Evolutionary conservation across 2,113 vertebrate genomes (phyloP).

Genomic region (Eolophus roseicapilla): DNA sequence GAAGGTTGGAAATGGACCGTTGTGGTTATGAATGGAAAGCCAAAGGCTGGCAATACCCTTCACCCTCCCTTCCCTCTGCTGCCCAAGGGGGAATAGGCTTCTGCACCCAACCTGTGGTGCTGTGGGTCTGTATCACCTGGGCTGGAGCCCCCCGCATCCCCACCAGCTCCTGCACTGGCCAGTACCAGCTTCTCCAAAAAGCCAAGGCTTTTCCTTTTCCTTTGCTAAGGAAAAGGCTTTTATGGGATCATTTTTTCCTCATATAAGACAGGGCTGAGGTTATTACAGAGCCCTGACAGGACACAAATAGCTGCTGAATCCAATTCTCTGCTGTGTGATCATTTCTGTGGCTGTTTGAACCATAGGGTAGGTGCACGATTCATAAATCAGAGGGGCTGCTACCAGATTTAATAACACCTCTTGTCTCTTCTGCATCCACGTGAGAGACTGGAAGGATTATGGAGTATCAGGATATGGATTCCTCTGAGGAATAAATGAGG

Average conservation of each 20-base stretch:
- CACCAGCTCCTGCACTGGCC: neutral
- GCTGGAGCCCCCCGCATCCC: neutral
- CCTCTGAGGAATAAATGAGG: neutral
- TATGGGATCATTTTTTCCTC: neutral
- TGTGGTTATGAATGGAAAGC: neutral
- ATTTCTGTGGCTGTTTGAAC: neutral
- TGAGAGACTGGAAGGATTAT: neutral
- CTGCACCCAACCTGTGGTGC: neutral
- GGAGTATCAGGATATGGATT: neutral
- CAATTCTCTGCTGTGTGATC: neutral
- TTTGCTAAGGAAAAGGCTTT: neutral
- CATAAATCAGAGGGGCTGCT: neutral
- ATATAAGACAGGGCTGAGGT: neutral
- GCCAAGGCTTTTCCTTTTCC: neutral
- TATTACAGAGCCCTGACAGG: neutral
- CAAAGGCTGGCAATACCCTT: neutral
- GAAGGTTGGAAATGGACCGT: neutral
- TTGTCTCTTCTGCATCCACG: neutral
- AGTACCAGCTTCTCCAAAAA: neutral
- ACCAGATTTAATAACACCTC: rapidly evolving
- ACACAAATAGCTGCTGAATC: neutral
- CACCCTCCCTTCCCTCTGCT: neutral
- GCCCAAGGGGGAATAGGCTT: neutral
- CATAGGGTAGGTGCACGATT: neutral
- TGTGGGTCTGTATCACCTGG: neutral